phyloP scores from a whole-genome alignment of 2,797 vertebrate genomes.

The Thripadectes ignobilis region DNA sequence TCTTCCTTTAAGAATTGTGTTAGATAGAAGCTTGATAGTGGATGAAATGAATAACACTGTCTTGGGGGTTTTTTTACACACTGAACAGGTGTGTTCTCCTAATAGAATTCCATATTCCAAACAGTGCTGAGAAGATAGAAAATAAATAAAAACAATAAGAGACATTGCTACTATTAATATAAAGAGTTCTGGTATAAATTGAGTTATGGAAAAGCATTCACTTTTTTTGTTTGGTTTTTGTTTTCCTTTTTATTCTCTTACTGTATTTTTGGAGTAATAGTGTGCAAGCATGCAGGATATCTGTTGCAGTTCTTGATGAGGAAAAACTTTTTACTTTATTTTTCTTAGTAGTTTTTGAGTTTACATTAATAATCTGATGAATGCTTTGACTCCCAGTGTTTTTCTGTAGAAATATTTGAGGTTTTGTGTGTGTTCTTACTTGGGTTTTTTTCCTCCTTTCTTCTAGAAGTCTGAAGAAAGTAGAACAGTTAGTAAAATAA shows the following conservation, averaged over 20 bases:
- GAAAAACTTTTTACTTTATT: background rate
- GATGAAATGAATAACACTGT: background rate
- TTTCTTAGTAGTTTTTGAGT: background rate
- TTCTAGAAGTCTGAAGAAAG: conserved; percentile 67
- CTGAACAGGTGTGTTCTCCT: background rate
- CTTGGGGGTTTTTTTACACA: background rate
- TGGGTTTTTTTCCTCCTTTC: background rate
- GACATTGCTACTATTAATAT: background rate
- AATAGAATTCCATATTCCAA: background rate
- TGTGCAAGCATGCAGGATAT: background rate
- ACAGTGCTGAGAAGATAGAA: background rate
- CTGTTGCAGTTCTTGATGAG: background rate
- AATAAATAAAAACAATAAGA: background rate
- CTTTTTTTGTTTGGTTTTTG: background rate
- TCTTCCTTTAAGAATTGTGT: background rate
- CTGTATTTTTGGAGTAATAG: background rate
- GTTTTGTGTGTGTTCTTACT: background rate
- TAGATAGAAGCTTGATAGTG: background rate
- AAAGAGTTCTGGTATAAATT: background rate
- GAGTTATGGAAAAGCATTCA: background rate
- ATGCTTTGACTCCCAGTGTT: background rate
- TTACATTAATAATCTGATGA: background rate
- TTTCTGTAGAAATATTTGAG: background rate
- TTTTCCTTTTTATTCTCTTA: background rate
- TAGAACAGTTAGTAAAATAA: conserved; percentile 30